These are phyloP conservation scores for Diaphora mendica DNA, from an alignment of 2,888 invertebrate genomes.

Conservation along the genomic window DNA sequence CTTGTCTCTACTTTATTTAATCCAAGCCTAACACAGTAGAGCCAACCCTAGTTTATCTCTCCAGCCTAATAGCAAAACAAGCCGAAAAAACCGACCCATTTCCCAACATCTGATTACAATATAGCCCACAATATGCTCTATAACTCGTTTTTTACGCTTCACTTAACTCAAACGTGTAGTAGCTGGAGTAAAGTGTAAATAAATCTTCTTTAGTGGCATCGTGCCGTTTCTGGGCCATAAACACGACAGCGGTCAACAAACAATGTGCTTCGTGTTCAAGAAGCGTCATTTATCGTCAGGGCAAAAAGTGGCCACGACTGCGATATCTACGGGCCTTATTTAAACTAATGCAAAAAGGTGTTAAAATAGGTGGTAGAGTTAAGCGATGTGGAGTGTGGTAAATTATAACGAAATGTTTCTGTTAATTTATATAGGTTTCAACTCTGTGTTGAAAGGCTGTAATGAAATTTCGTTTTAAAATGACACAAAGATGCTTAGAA, in stretches of 20 bases:
- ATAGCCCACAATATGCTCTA: constrained; percentile 33
- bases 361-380: constrained; percentile 46
- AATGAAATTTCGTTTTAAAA: neutral
- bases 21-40: constrained; percentile 7
- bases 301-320: constrained; percentile 64
- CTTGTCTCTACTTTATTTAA: neutral
- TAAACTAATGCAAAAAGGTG: constrained; percentile 56
- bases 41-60: neutral
- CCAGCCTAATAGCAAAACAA: constrained; percentile 1
- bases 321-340: constrained; percentile 57
- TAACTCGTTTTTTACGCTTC: constrained; percentile 58
- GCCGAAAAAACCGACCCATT: constrained; percentile 1
- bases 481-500: neutral
- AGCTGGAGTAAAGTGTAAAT: constrained; percentile 68
- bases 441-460: neutral
- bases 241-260: constrained; percentile 74
- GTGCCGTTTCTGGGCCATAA: constrained; percentile 70
- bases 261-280: constrained; percentile 71
- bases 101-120: constrained; percentile 13
- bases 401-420: constrained; percentile 5
- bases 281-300: constrained; percentile 70
- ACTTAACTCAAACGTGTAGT: constrained; percentile 57
- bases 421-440: neutral
- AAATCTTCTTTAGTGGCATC: constrained; percentile 67
- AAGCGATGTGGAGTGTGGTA: constrained; percentile 13